Percentiles rank a stretch among this genome's conserved stretches.
Conservation (phyloP, 2,888 invertebrate species). For the Euzophera pinguis region DNA sequence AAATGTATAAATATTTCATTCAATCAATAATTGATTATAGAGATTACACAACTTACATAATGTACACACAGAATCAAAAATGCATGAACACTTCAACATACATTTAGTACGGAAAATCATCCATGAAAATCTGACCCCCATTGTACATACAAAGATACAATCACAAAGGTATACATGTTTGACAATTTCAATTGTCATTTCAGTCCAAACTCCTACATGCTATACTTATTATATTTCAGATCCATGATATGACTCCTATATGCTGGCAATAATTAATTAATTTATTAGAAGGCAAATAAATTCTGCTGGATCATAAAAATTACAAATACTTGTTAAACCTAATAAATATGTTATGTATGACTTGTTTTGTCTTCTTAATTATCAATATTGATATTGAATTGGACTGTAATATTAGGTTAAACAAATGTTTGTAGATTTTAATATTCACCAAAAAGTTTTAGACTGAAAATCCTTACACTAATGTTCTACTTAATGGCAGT, state of each 20-base stretch:
- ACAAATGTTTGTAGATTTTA: no score
- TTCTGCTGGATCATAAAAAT: no score
- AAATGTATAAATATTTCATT: neutral
- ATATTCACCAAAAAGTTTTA: no score
- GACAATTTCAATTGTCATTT: neutral
- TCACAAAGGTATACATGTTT: constrained; percentile 3
- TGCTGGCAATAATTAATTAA: neutral
- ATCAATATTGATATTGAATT: no score
- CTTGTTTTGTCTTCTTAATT: no score
- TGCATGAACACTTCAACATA: no score
- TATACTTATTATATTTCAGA: constrained; percentile 3
- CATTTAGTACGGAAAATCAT: no score
- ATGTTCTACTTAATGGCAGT: neutral
- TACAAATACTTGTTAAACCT: neutral
- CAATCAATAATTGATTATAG: neutral
- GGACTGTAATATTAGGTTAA: no score
- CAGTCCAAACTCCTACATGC: no score
- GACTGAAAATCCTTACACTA: neutral
- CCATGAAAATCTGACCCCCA: no score
- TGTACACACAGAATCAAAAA: neutral
- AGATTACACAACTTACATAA: constrained; percentile 3
- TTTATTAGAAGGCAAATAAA: neutral
- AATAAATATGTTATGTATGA: neutral
- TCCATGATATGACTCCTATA: neutral
- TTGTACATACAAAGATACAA: no score